A percentile compares a stretch with the other conserved stretches of the same genome.
Conservation (phyloP, 2,797 vertebrate species). For the Amblyraja radiata region DNA sequence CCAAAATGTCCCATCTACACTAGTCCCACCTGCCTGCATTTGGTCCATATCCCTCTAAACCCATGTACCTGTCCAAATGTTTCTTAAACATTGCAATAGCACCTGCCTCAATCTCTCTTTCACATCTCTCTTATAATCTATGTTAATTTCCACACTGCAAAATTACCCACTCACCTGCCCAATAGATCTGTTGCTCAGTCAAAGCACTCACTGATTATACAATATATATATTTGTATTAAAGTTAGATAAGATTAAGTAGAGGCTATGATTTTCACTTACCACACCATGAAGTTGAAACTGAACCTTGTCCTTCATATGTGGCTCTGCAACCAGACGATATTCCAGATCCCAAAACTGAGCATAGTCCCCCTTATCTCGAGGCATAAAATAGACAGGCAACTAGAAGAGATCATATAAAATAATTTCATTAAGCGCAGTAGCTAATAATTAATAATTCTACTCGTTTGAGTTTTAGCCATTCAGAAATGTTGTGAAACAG, state of each 20-base stretch:
- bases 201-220: constrained; percentile 34
- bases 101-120: no score
- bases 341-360: constrained; percentile 93
- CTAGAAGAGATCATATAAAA: constrained; percentile 51
- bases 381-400: constrained; percentile 78
- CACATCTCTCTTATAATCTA: neutral
- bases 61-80: no score
- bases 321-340: constrained; percentile 74
- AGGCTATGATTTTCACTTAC: constrained; percentile 57
- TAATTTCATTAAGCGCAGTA: neutral
- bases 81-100: no score
- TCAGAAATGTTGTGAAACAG: neutral
- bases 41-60: no score
- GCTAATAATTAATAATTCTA: neutral
- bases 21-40: no score
- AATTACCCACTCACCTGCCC: neutral
- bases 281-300: constrained; percentile 80
- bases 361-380: constrained; percentile 76
- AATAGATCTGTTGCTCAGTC: constrained; percentile 43
- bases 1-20: no score
- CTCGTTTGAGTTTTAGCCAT: neutral
- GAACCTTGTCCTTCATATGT: constrained; percentile 69
- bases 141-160: neutral
- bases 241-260: neutral
- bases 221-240: neutral